Conservation (phyloP, 2,888 invertebrate species). For the Tetropium fuscum region DNA sequence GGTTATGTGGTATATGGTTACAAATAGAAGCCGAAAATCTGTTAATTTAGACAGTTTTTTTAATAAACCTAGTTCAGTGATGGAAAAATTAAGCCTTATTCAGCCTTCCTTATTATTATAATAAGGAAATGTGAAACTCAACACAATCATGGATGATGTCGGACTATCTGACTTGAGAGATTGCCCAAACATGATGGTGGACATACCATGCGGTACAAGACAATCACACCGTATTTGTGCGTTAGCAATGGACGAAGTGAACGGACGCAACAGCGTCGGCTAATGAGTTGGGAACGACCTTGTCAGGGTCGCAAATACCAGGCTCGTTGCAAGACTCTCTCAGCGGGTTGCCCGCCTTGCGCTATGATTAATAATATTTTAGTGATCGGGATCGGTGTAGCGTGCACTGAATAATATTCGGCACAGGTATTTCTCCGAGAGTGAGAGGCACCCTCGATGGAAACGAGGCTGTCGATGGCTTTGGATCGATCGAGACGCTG, state of each 20-base stretch:
- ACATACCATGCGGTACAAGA: constrained; percentile 5
- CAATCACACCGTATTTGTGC: constrained; percentile 17
- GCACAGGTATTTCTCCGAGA: constrained; percentile 22
- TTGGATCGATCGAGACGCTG: too few relatives aligned
- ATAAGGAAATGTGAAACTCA: too few relatives aligned
- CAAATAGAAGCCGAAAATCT: too few relatives aligned
- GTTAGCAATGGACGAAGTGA: constrained; percentile 14
- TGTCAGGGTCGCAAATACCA: constrained; percentile 64
- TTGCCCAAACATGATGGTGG: constrained; percentile 19
- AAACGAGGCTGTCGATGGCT: too few relatives aligned
- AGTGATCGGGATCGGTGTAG: constrained; percentile 13
- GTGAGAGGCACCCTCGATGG: too few relatives aligned
- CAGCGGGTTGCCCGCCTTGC: constrained; percentile 13
- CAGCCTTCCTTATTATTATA: too few relatives aligned
- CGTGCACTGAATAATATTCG: constrained; percentile 16
- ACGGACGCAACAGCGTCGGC: constrained; percentile 22
- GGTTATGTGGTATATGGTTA: too few relatives aligned
- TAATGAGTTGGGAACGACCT: constrained; percentile 62
- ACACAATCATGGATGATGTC: too few relatives aligned
- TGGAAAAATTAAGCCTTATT: too few relatives aligned
- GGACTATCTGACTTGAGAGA: constrained; percentile 5
- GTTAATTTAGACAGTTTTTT: too few relatives aligned
- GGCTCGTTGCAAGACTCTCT: constrained; percentile 11
- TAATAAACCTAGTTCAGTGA: too few relatives aligned
- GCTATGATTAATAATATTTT: constrained; percentile 22